Conservation (phyloP, 2,113 vertebrate species). For the Crypturellus undulatus region DNA sequence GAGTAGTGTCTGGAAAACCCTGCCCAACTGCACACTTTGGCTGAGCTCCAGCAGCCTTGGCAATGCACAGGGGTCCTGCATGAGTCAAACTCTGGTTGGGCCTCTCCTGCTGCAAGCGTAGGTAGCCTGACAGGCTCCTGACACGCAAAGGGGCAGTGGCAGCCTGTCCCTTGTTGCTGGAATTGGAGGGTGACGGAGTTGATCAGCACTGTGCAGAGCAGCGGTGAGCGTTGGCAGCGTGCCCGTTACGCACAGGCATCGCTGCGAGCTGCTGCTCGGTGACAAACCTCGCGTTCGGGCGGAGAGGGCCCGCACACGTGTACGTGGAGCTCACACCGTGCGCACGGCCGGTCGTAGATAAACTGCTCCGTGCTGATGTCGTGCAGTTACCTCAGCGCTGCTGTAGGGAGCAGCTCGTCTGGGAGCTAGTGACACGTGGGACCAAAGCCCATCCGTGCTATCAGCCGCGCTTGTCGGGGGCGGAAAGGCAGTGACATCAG, state of each 20-base stretch:
- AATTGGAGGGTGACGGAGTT: background rate
- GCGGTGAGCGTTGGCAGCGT: background rate
- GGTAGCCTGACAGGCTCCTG: background rate
- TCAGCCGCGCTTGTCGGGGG: constrained; percentile 31
- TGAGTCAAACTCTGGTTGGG: background rate
- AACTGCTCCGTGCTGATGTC: constrained; percentile 43
- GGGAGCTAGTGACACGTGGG: constrained; percentile 54
- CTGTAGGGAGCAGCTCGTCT: constrained; percentile 31
- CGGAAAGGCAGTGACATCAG: constrained; percentile 55
- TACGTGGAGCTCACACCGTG: background rate
- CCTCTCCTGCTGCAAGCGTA: background rate
- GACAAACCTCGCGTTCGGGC: background rate
- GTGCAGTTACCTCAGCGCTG: constrained; percentile 37
- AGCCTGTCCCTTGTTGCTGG: background rate
- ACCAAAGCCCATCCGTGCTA: constrained; percentile 10
- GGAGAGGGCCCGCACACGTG: background rate
- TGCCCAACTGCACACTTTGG: background rate
- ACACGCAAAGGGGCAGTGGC: background rate
- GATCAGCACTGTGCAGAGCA: background rate
- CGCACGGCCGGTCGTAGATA: background rate
- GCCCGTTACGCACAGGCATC: background rate
- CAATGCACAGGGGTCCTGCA: background rate
- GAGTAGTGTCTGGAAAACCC: background rate
- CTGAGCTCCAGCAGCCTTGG: background rate
- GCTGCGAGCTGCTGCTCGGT: constrained; percentile 14